phyloP scores from a whole-genome alignment of 2,797 vertebrate species.

The Poeciliopsis infans region DNA sequence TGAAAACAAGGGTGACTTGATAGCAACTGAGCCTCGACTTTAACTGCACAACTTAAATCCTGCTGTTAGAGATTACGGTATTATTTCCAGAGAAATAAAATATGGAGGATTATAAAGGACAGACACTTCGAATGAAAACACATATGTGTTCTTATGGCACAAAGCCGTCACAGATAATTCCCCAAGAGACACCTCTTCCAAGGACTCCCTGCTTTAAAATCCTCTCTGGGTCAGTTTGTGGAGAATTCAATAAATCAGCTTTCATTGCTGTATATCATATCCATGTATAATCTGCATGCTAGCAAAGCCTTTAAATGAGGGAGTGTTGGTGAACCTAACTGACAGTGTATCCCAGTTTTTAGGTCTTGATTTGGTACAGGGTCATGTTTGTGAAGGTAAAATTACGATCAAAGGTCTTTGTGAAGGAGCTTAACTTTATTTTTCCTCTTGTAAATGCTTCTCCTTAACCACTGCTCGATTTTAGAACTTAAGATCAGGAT shows the following conservation, averaged over 20 bases:
- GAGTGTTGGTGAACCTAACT: background rate
- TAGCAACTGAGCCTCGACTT: constrained; percentile 37
- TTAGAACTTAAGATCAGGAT: background rate
- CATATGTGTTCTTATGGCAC: constrained; percentile 28
- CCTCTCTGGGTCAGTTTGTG: background rate
- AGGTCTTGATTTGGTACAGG: background rate
- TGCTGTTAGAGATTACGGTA: constrained; percentile 37
- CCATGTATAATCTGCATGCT: background rate
- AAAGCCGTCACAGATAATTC: constrained; percentile 10
- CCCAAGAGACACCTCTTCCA: constrained; percentile 10
- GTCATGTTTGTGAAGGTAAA: background rate
- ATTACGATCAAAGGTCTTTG: background rate
- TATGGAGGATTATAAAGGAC: constrained; percentile 30
- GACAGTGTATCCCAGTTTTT: background rate
- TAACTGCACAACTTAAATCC: constrained; percentile 27
- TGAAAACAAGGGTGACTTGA: constrained; percentile 29
- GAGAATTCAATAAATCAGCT: constrained; percentile 5
- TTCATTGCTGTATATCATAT: background rate
- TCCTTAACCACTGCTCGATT: background rate
- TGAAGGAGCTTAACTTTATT: background rate
- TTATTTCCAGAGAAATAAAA: constrained; percentile 30
- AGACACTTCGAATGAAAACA: constrained; percentile 34
- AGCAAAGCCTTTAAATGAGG: background rate
- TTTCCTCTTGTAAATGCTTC: background rate
- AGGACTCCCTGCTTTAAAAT: background rate